Evolutionary conservation across 2,888 invertebrate species (phyloP), one percentile per base, ranked within the genome.

Genomic region (Lamellibrachia satsuma): DNA sequence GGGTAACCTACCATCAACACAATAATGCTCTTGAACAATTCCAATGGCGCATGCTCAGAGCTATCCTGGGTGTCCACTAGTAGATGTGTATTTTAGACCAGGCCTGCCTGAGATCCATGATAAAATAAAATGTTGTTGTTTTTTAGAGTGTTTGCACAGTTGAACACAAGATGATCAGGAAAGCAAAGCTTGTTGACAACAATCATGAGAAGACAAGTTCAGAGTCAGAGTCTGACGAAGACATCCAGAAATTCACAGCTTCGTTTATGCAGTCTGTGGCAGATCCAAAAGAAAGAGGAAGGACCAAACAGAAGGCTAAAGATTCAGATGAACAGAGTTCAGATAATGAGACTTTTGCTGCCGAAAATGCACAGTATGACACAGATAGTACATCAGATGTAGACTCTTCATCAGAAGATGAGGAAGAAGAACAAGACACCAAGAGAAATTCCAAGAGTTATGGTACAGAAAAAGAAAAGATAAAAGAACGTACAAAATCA

Each of bases 231-330:
- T 75, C 75, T 75, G 75, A 75, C 6, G 75, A 11, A 4, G 75
- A 75, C 75, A 75, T 75, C 75, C 75, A 75, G 75, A 75, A 75
- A 22, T 75, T 75, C 75, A 75, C 75, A 22, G 75, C 75, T 22
- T 22, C 75, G 15, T 75, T 75, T 75, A 75, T 75, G 75, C 75
- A 75, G 75, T 75, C 75, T 75, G 75, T 75, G n/a, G 75, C 75
- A 22, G 11, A 3, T 3, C 75, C 75, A 75, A 22, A 75, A 15
- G 22, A 75, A 22, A 75, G n/a, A 15, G 22, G n/a, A 22, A 75
- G n/a, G 75, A 75, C 75, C 1, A 75, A 75, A 55, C 55, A 55
- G 75, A 75, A 75, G 75, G n/a, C 75, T 22, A 75, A 75, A 75
- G 75, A 39, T 39, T 39, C 39, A 39, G 39, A 39, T 39, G 39